Percentiles rank a stretch among this genome's conserved stretches.
Evolutionary conservation across 2,797 vertebrate species (phyloP).

Genomic region (Spondyliosoma cantharus): DNA sequence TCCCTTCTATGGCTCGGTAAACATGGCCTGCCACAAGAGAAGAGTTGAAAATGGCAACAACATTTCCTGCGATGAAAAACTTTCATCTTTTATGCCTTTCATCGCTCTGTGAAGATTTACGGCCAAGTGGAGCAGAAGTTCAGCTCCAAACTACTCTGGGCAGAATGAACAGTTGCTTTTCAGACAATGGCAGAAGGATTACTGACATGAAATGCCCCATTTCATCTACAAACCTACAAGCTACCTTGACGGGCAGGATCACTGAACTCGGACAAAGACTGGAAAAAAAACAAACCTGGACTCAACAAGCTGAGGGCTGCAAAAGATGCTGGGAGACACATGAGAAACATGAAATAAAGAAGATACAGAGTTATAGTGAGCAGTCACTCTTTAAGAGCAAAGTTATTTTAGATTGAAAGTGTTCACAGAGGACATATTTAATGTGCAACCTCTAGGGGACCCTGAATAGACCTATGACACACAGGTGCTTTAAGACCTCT

Average conservation of each 20-base stretch:
- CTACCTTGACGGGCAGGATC: neutral
- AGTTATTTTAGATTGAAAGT: neutral
- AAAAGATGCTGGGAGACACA: neutral
- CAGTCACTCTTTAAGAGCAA: too few species aligned
- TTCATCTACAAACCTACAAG: neutral
- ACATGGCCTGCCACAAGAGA: neutral
- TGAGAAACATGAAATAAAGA: neutral
- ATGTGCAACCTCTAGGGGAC: neutral
- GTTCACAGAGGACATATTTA: neutral
- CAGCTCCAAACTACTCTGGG: neutral
- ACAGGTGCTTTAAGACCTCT: too few species aligned
- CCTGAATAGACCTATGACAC: neutral
- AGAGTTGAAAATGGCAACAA: neutral
- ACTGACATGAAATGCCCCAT: neutral
- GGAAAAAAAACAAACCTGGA: neutral
- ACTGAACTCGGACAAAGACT: neutral
- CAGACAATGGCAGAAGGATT: neutral
- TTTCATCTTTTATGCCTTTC: conserved; percentile 1
- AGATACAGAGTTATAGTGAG: neutral
- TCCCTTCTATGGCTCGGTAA: neutral
- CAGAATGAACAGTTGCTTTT: neutral
- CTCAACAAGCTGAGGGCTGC: neutral
- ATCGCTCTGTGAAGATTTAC: neutral
- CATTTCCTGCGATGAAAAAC: neutral
- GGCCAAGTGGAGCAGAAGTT: neutral